phyloP scores from a whole-genome alignment of 2,113 vertebrate species.

The Lamprotornis superbus region DNA sequence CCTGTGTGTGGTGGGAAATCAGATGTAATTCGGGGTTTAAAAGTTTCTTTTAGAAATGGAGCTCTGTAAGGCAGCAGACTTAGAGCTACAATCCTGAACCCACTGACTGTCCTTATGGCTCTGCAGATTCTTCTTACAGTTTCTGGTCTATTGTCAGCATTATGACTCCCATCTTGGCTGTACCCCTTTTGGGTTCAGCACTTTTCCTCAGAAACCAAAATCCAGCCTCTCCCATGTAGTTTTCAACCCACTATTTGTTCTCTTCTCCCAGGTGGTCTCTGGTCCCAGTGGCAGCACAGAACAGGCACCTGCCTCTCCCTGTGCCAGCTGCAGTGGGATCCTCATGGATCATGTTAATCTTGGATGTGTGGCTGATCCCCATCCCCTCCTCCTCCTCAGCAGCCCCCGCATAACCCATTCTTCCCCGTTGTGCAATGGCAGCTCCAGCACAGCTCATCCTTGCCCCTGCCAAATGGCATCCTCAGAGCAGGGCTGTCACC shows the following conservation, averaged over 20 bases:
- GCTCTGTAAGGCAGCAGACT: not conserved
- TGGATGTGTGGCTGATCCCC: not conserved
- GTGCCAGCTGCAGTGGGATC: not conserved
- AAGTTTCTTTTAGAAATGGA: not conserved
- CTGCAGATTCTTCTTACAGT: not conserved
- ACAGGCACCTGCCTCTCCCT: accelerated
- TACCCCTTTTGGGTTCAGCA: accelerated
- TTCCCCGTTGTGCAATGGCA: not conserved
- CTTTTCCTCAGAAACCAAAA: not conserved
- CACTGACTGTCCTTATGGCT: not conserved
- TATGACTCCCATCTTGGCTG: not conserved
- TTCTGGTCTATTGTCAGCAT: not conserved
- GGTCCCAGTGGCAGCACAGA: accelerated
- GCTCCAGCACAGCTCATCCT: not conserved
- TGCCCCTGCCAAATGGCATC: accelerated
- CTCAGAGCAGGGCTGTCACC: not conserved
- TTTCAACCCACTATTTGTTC: not conserved
- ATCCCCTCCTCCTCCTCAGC: not conserved
- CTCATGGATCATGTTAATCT: not conserved
- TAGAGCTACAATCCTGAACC: not conserved
- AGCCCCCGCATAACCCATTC: not conserved
- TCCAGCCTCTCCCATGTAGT: accelerated
- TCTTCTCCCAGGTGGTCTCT: not conserved
- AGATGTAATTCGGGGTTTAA: not conserved
- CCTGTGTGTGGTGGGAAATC: not conserved